These are phyloP conservation scores for Limnephilus marmoratus DNA, from an alignment of 2,888 invertebrate species.

Conservation along the genomic window DNA sequence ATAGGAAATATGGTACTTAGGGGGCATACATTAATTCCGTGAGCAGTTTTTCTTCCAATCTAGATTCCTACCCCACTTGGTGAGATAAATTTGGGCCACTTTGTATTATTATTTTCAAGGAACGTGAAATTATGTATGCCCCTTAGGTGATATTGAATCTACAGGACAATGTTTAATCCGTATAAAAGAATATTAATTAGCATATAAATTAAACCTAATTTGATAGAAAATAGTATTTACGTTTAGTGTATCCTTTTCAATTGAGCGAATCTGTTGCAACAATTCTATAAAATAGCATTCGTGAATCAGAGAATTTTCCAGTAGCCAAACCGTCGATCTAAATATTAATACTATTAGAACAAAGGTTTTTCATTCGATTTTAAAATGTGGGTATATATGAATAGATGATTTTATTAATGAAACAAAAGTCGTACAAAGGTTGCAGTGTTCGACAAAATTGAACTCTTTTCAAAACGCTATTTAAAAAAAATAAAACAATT, in stretches of 20 bases:
- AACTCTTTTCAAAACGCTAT: background rate
- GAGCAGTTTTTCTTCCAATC: no score
- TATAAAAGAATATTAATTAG: background rate
- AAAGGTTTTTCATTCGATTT: background rate
- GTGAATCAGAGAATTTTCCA: background rate
- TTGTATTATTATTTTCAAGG: no score
- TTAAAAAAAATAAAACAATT: conserved; percentile 32
- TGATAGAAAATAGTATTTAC: background rate
- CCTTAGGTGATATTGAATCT: background rate
- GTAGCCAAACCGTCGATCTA: background rate
- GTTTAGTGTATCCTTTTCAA: background rate
- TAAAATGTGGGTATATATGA: background rate
- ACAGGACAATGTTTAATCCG: background rate
- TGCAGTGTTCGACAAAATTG: background rate
- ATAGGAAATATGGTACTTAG: background rate
- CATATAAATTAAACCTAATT: background rate
- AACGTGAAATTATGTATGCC: no score
- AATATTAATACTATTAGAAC: background rate
- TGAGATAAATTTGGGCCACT: no score
- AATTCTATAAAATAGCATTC: background rate
- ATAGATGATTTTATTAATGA: background rate
- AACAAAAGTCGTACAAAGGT: background rate
- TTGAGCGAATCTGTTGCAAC: background rate
- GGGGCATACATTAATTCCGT: no score
- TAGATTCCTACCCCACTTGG: no score